These are phyloP conservation scores for Synergus japonicus DNA, from an alignment of 2,888 invertebrate genomes.

Conservation along the genomic window DNA sequence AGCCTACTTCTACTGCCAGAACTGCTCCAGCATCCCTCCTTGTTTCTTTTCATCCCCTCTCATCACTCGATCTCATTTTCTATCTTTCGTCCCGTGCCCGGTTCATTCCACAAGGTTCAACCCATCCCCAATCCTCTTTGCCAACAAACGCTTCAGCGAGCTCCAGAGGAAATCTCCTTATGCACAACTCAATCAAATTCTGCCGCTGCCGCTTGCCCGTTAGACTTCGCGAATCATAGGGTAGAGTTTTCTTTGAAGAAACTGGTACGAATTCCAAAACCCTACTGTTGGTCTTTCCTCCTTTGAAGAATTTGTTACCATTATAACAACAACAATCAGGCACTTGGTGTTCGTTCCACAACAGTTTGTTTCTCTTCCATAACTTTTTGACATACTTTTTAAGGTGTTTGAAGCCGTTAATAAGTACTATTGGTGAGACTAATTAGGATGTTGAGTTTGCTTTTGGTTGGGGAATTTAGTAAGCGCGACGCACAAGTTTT, in stretches of 20 bases:
- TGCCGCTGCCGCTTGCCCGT: constrained; percentile 58
- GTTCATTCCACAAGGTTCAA: constrained; percentile 57
- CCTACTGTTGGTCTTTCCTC: background rate
- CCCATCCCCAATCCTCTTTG: constrained; percentile 71
- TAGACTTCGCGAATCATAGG: constrained; percentile 14
- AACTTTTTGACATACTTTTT: background rate
- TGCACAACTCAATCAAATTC: constrained; percentile 73
- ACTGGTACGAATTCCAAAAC: background rate
- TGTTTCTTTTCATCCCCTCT: constrained; percentile 46
- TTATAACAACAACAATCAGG: background rate
- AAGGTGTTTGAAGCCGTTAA: background rate
- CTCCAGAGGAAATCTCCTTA: constrained; percentile 71
- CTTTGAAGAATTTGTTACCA: constrained; percentile 39
- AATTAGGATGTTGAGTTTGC: constrained; percentile 49
- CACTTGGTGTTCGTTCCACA: constrained; percentile 4
- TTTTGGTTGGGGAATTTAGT: constrained; percentile 36
- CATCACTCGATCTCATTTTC: constrained; percentile 36
- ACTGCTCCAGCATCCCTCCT: constrained; percentile 27
- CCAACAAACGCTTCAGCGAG: constrained; percentile 70
- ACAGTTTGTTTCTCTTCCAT: background rate
- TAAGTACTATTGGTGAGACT: constrained; percentile 27
- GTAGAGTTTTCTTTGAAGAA: background rate
- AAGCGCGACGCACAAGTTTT: constrained; percentile 54
- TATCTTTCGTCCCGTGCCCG: constrained; percentile 39
- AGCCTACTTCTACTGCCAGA: constrained; percentile 12